Evolutionary conservation across 1,140 invertebrate genomes (phyloP), one percentile per base, ranked within the genome.

Genomic region (Paraescarpia echinospica): DNA sequence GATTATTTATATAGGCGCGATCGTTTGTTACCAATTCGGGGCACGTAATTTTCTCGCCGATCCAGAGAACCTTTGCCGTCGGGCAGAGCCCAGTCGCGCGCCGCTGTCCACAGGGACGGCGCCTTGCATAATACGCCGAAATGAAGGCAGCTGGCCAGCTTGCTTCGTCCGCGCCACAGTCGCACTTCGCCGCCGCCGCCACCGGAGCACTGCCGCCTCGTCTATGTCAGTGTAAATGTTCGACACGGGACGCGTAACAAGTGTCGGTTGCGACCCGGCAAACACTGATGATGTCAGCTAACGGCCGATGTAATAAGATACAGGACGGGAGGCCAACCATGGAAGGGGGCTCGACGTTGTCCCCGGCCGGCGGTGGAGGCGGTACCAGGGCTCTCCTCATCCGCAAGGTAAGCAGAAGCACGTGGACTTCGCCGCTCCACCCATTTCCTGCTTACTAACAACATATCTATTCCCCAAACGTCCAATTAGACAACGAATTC

Each of bases 341-440:
- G 59, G 59, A 77, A 27, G 59, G 59, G 12, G 22, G 59, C 59
- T 77, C 59, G 59, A 0, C 59, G 18, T 2, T 77, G 59, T 77
- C 59, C 59, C 59, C 59, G 31, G 89, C 35, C n/a, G 34, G 89
- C 18, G 35, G 35, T n/a, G 35, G 89, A 34, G 89, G 89, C n/a
- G 89, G 89, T 2, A 90, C 89, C 18, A 12, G 89, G 34, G 89
- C 89, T 35, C 35, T 90, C 4, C 89, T 90, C 89, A 90, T 90
- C 89, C 33, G 89, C 18, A 90, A 90, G 89, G 89, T 90, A 90
- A 90, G 89, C 35, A 90, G 14, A 90, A 18, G 59, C 59, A 77
- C 59, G 59, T 5, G 59, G 59, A 77, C 59, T 41, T 41, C 41
- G 41, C 41, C 41, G 12, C 41, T 41, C 4, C n/a, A n/a, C n/a